These are phyloP conservation scores for Vireo altiloquus DNA, from an alignment of 2,113 vertebrate species.

Conservation along the genomic window DNA sequence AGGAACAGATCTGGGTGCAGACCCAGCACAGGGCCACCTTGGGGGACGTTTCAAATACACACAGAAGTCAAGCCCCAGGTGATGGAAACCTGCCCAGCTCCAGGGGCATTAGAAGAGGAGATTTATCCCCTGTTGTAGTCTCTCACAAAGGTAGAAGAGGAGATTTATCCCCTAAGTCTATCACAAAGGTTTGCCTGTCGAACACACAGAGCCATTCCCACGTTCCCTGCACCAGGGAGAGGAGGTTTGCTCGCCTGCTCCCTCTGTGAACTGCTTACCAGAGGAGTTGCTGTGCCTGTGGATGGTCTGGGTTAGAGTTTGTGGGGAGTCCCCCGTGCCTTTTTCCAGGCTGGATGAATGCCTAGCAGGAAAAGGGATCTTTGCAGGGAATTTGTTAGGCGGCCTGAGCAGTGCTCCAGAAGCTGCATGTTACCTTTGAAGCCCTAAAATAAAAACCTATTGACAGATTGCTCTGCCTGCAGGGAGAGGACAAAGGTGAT, in stretches of 20 bases:
- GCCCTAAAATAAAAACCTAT: background rate
- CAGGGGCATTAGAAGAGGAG: background rate
- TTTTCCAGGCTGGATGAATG: background rate
- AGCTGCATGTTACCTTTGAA: background rate
- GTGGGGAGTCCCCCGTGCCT: background rate
- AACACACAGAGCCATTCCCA: background rate
- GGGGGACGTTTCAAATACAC: background rate
- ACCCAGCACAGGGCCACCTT: background rate
- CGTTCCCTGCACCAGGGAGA: background rate
- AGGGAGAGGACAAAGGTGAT: background rate
- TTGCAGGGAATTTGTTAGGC: background rate
- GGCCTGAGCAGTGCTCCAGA: background rate
- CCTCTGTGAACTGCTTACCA: background rate
- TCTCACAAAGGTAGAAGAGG: background rate
- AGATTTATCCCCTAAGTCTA: background rate
- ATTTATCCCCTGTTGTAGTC: accelerated
- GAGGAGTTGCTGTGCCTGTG: background rate
- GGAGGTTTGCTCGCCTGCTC: background rate
- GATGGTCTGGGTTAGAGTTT: background rate
- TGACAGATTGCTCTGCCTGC: background rate
- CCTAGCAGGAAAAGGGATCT: background rate
- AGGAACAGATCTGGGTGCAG: background rate
- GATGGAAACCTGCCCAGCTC: background rate
- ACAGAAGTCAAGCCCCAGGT: background rate
- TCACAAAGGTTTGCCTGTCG: background rate